These are phyloP conservation scores for Coleophora deauratella DNA, from an alignment of 2,888 invertebrate species.

Conservation along the genomic window DNA sequence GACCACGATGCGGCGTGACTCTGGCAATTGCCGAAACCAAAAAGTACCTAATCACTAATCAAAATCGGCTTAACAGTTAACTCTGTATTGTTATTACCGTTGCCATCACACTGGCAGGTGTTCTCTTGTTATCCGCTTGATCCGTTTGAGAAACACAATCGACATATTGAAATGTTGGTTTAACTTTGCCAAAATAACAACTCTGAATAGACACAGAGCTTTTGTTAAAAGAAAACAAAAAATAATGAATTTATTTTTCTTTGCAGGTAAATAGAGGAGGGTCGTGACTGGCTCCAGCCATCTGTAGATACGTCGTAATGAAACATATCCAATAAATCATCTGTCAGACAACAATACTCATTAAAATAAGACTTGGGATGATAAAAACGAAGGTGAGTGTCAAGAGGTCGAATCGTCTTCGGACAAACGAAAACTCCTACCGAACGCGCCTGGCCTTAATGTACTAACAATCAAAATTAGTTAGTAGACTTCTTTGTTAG, in stretches of 20 bases:
- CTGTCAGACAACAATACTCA: constrained; percentile 32
- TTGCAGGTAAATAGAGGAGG: constrained; percentile 12
- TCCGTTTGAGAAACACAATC: background rate
- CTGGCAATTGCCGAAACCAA: constrained; percentile 48
- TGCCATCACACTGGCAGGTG: constrained; percentile 56
- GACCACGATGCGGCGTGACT: constrained; percentile 46
- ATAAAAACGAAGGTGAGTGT: constrained; percentile 19
- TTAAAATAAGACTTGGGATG: constrained; percentile 23
- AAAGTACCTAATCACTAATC: constrained; percentile 18
- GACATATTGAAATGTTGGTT: background rate
- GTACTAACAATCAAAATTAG: background rate
- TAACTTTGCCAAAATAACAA: background rate
- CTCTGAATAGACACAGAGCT: background rate
- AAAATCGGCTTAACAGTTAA: constrained; percentile 52
- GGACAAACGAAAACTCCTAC: constrained; percentile 11
- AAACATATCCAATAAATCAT: constrained; percentile 38
- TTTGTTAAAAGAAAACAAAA: constrained; percentile 7
- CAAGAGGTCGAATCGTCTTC: constrained; percentile 23
- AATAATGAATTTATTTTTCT: constrained; percentile 8
- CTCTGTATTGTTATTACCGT: constrained; percentile 54
- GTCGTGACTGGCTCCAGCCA: constrained; percentile 26
- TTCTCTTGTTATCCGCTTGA: background rate
- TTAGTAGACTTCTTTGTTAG: constrained; percentile 1
- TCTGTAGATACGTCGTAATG: constrained; percentile 24
- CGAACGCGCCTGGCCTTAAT: constrained; percentile 1